Evolutionary conservation across 1,140 invertebrate genomes (phyloP), one percentile per base, ranked within the genome.

Genomic region (Colletes gigas): DNA sequence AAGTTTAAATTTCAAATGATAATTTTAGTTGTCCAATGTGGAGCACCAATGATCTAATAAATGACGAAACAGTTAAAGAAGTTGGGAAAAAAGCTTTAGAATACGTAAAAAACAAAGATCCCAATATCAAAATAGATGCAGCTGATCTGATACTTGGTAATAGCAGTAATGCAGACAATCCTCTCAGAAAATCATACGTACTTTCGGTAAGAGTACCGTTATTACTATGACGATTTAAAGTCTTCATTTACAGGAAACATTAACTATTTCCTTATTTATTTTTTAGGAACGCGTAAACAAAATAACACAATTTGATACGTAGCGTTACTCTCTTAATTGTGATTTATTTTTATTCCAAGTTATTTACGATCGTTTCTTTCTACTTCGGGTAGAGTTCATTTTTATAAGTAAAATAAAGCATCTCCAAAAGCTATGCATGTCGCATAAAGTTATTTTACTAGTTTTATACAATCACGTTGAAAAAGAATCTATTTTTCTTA

Each of bases 51-150:
- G 1, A 30, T 30, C 30, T 30, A 30, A 30, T 30, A 2, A 30
- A 30, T 30, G 30, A 30, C 10, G 81, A 89, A 59, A 90, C 92
- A 73, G 94, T 95, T 81, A 82, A 89, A 70, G 87, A 88, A 83
- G 93, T 93, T 21, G 94, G 92, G 0, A 30, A 91, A 44, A 84
- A 89, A 68, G 92, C 93, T 0, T 89, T 89, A 17, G 80, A 90
- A 62, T 87, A 93, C n/a, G 73, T 93, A 0, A 50, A 86, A n/a
- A 50, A 85, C 15, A 82, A 84, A 19, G 87, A 93, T 84, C 92
- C 92, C 4, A 84, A 89, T 63, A 44, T 92, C 0, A 80, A 90
- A 57, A 73, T 92, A 57, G 87, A 91, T 17, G 73, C 83, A 8
- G 60, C 88, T 30, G 65, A 47, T 47, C 50, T 92, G 19, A 59